Base-by-base conservation (phyloP, 2,888 invertebrate species). In the Trichacis sp. region DNA sequence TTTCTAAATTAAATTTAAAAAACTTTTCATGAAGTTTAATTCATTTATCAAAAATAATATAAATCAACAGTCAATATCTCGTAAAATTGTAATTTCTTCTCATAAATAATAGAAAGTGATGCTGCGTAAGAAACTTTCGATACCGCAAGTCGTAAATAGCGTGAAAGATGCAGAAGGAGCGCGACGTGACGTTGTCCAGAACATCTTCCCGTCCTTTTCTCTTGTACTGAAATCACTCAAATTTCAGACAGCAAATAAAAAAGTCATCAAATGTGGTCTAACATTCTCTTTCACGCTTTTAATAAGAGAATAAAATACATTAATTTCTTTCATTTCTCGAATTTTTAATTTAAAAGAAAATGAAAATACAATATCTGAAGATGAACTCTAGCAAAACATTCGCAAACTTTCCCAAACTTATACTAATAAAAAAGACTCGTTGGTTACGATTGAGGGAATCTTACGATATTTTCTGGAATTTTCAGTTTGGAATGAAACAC, bases 161-260 rank as follows among this genome's bases (percentile, higher is more conserved):
- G 59, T 68, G 63, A 58, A 70, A 62, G 64, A 68, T 48, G 55
- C 63, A 53, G 56, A 55, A 62, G 59, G 55, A 64, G 58, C 62
- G 66, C 49, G 45, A 47, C 62, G 29, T 75, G 77, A 79, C 57
- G 69, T 50, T 74, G 66, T 73, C 77, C 79, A 79, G 79, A 79
- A 43, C 74, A 55, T 61, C 49, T 58, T 64, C 59, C 70, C 69
- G 66, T 75, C 71, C 72, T 71, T 71, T 68, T 74, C 76, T 64
- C 49, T 68, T n/a, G n/a, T n/a, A n/a, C n/a, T n/a, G n/a, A n/a
- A n/a, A n/a, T 73, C 73, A 71, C 75, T 74, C 71, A 59, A 72
- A 69, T 68, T 77, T 75, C 70, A 73, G 69, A 67, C 73, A 73
- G 75, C 74, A 74, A 74, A 77, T 77, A 76, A 72, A 75, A 72